Base-by-base conservation (phyloP, 2,113 vertebrate species). In the Boleophthalmus pectinirostris region DNA sequence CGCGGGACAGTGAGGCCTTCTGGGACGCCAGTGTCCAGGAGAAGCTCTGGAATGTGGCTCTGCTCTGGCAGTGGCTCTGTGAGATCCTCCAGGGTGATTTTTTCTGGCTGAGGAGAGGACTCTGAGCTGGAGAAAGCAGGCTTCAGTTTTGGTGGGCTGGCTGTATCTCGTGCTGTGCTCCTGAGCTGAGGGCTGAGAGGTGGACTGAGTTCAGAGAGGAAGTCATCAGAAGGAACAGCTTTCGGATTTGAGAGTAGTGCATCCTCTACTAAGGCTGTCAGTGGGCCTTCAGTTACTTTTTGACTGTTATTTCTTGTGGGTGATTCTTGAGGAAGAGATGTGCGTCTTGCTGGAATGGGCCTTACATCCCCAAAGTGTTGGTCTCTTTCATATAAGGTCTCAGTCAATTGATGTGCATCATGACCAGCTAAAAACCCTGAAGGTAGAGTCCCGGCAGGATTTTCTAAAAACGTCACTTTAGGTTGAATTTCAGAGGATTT, bases 311-410 rank as follows among this genome's bases (percentile, higher is more conserved):
- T 82, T 66, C 78, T 81, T 64, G 86, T 68, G 67, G 72, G 61
- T 20, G 91, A 90, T 68, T 91, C 66, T 0, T 95, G 91, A 3
- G 94, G 94, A 73, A 95, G 95, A 61, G 96, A 95, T 43, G 93
- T 85, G 58, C 85, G 90, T 65, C 91, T 90, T 5, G 90, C 75
- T 43, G 90, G 72, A 60, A 78, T n/a, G 0, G 53, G 58, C 73
- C 68, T 76, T 72, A 18, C 68, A 20, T 57, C 82, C 1, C 75
- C 71, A 1, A 85, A 74, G 0, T 65, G 83, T 43, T 46, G 33
- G 1, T 88, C 72, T 85, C 79, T 83, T 46, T 66, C 61, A 38
- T 82, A 74, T 29, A 2, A 45, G 69, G 83, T 67, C 0, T 84
- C 85, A 14, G 77, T 35, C 20, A 74, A 68, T 15, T 38, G 66